Percentiles rank a stretch among this genome's conserved stretches.
Evolutionary conservation across 2,888 invertebrate genomes (phyloP).

Genomic region (Hydroisotoma schaefferi): DNA sequence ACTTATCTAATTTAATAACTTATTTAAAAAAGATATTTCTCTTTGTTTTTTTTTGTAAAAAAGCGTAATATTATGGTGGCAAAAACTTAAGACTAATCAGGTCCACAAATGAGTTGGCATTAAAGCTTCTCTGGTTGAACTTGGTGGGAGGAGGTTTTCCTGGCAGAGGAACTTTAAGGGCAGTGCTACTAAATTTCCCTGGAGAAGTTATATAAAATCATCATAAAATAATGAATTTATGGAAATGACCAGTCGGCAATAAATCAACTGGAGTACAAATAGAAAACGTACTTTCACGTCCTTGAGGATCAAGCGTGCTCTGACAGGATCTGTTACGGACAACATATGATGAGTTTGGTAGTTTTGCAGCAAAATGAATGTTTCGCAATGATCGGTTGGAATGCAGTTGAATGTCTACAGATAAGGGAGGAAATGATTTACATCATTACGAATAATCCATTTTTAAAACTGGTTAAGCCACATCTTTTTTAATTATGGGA

Average conservation of each 20-base stretch:
- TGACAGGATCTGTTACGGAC: conserved; percentile 67
- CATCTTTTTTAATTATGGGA: not conserved
- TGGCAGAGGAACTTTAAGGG: conserved; percentile 85
- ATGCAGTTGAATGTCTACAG: conserved; percentile 80
- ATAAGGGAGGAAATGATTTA: too few species aligned
- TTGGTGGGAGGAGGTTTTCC: conserved; percentile 78
- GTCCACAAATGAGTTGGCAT: conserved; percentile 93
- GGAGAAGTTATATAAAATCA: conserved; percentile 48
- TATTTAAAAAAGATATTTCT: too few species aligned
- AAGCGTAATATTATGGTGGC: too few species aligned
- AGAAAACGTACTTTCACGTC: conserved; percentile 64
- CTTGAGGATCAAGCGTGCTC: conserved; percentile 63
- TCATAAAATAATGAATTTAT: not conserved
- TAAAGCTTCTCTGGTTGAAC: conserved; percentile 81
- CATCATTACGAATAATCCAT: too few species aligned
- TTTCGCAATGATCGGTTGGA: conserved; percentile 76
- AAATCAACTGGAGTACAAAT: conserved; percentile 28
- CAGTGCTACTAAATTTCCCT: conserved; percentile 83
- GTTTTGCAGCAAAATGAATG: conserved; percentile 70
- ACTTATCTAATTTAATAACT: too few species aligned
- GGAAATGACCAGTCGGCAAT: not conserved
- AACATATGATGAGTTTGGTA: conserved; percentile 72
- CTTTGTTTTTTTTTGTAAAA: too few species aligned
- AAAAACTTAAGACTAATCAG: too few species aligned
- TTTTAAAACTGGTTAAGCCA: not conserved